Base-by-base conservation (phyloP, 2,113 vertebrate genomes). In the Leptodactylus fuscus region DNA sequence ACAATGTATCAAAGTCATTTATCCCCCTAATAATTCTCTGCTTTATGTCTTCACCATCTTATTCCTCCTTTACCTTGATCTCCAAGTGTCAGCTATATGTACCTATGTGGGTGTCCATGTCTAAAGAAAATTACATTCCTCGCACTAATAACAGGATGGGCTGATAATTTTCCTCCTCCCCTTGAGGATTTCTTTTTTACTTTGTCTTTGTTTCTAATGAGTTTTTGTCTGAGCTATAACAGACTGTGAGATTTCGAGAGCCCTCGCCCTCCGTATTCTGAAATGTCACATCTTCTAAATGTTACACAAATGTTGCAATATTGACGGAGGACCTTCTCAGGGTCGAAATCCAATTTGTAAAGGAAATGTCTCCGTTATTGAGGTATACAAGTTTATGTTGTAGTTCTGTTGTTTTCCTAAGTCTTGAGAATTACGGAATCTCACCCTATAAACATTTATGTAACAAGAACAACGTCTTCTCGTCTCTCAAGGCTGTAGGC, bases 61-160 rank as follows among this genome's bases (percentile, higher is more conserved):
- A 15, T 85, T 73, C 34, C 36, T 70, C 22, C n/a, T 41, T 86
- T 81, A 86, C 84, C 84, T 81, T 86, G 83, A 85, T 71, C 83
- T 55, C 46, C 12, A 18, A 46, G 38, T 76, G 83, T 85, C 48
- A 80, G 75, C 53, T 69, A 71, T 18, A 55, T 27, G 32, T 76
- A 18, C 58, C 32, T 32, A 9, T 69, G 74, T 51, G 60, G 44
- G 32, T 78, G 44, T n/a, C 53, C 27, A 48, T 79, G 15, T 36
- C 36, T 70, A 22, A 12, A 60, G 67, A 82, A 67, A 70, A 79
- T 70, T 0, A 55, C 32, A 71, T 79, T 80, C 65, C 81, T 86
- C 38, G 15, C 27, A 8, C 34, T 70, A 70, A 69, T 70, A 48
- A 85, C n/a, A 53, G 16, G 34, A 55, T 85, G 65, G 8, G 6